Conservation (phyloP, 2,113 vertebrate species). For the Eublepharis macularius region DNA sequence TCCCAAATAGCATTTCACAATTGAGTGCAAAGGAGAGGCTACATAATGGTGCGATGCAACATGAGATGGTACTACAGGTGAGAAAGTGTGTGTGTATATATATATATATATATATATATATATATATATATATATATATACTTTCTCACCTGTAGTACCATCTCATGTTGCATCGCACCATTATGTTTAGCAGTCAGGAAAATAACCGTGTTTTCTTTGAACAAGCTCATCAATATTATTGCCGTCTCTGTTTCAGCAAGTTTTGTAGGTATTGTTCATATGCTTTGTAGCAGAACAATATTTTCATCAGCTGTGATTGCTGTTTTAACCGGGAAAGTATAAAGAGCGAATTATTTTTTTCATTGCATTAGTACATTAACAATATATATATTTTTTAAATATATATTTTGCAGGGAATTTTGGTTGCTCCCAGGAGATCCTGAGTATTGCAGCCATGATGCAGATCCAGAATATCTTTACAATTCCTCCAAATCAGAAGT, state of each 20-base stretch:
- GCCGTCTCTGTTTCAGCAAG: neutral
- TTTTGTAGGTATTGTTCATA: neutral
- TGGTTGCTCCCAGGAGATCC: slow-evolving; percentile 95
- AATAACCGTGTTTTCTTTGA: neutral
- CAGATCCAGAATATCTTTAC: slow-evolving; percentile 97
- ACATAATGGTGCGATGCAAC: too few relatives aligned
- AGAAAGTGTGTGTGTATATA: too few relatives aligned
- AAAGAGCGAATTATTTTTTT: neutral
- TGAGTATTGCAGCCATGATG: slow-evolving; percentile 98
- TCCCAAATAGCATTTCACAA: neutral
- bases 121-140: too few relatives aligned
- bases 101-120: too few relatives aligned
- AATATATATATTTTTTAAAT: too few relatives aligned
- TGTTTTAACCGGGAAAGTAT: neutral
- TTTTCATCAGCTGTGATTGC: neutral
- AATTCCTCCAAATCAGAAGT: slow-evolving; percentile 90
- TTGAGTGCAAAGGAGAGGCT: neutral
- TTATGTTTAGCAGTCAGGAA: neutral
- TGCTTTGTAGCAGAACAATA: neutral
- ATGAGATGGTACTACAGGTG: too few relatives aligned
- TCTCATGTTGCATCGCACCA: too few relatives aligned
- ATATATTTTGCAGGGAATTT: slow-evolving; percentile 90
- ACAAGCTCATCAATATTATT: neutral
- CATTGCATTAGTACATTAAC: neutral
- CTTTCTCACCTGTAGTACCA: neutral